Conservation (phyloP, 2,113 vertebrate species). For the Odontophorus gujanensis region DNA sequence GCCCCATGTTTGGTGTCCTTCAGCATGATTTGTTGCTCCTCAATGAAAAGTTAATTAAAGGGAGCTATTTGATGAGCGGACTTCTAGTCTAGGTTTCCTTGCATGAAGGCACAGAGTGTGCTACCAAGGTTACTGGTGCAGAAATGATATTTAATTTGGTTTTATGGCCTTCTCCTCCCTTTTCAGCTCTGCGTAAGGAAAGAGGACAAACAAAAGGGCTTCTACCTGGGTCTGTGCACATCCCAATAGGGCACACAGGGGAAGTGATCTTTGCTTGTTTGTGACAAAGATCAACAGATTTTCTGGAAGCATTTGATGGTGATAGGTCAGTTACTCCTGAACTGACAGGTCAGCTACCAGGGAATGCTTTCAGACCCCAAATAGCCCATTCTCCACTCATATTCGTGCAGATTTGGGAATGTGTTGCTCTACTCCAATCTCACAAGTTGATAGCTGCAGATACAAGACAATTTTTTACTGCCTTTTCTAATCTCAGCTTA, state of each 20-base stretch:
- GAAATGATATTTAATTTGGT: neutral
- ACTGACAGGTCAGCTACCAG: neutral
- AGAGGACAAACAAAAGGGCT: neutral
- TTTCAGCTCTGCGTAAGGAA: neutral
- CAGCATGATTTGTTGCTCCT: neutral
- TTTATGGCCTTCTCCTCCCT: neutral
- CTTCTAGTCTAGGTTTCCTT: neutral
- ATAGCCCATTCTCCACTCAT: neutral
- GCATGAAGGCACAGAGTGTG: neutral
- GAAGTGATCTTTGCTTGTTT: neutral
- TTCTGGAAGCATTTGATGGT: neutral
- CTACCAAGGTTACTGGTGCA: neutral
- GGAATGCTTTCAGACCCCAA: neutral
- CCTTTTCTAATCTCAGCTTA: neutral
- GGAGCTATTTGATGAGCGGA: neutral
- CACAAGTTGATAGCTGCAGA: neutral
- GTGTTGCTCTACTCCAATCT: neutral
- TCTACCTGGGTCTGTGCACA: neutral
- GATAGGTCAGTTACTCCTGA: neutral
- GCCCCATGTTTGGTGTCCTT: neutral
- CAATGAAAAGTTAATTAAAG: neutral
- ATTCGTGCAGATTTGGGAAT: neutral
- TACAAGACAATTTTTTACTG: neutral
- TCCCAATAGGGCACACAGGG: neutral
- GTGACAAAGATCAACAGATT: neutral